Evolutionary conservation across 1,140 invertebrate genomes (phyloP), one percentile per base, ranked within the genome.

Genomic region (Cephus cinctus): DNA sequence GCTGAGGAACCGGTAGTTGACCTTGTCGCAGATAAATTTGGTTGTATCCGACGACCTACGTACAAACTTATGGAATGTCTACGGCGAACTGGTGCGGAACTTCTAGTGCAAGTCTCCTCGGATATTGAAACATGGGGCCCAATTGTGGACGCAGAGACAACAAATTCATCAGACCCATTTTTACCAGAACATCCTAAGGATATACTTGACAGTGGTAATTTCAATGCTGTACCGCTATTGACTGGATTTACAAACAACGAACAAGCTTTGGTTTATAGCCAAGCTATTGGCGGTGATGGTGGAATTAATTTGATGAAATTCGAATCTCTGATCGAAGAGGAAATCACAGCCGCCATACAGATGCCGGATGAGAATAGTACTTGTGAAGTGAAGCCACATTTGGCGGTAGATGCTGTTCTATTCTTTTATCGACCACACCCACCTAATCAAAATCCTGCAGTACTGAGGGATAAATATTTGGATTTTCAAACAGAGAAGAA

Each of bases 201-300:
- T 35, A 69, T 84, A 38, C 80, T 89, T 38, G 75, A 81, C 50
- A 75, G 67, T 43, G 82, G 81, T 22, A 80, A 55, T 78, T 80
- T 67, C 67, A 80, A 67, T 31, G 80, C 82, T 32, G 84, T 90
- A 1, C 87, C 88, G 0, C 56, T 90, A 6, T 70, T 92, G 38
- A 81, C 81, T 3, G 89, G 88, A 1, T 89, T 82, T 46, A 89
- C 87, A 0, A 84, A 87, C 55, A 89, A 89, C 81, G 88, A 92
- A 66, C 86, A 89, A 52, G 84, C 82, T 14, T 62, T 90, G 4
- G 70, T 71, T 6, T 73, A 69, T 12, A 67, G 67, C n/a, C 71
- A 76, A 19, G 63, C 80, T 9, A 57, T 85, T 1, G 78, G 81
- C 14, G 79, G 79, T 15, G 78, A 82, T 15, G 80, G 67, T 14